Base-by-base conservation (phyloP, 2,113 vertebrate species). In the Diadophis punctatus region DNA sequence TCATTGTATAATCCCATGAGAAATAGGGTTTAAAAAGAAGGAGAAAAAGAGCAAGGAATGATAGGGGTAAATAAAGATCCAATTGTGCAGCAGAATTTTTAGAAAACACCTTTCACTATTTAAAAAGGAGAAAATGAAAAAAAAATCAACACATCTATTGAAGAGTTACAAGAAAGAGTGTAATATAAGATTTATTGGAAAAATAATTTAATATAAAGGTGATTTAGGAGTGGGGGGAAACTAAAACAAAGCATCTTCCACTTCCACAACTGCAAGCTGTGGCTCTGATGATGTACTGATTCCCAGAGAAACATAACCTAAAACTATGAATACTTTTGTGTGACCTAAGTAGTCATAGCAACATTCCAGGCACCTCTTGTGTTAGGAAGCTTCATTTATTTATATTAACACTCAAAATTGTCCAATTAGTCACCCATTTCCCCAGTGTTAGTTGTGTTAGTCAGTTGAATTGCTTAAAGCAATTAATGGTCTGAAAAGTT, bases 321-420 rank as follows among this genome's bases (percentile, higher is more conserved):
- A 48, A 86, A 56, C 48, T 89, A 46, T 89, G 90, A 93, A 91
- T 16, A 39, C 30, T 56, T 91, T 56, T 60, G 87, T 86, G 56
- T 90, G 93, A 90, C 90, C 68, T 63, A 52, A 86, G 53, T 87
- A 91, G 55, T 60, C 49, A 86, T n/a, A 86, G 74, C 55, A 93
- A 93, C 55, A 89, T 52, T 68, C 27, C 68, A 86, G 48, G 48
- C 39, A 53, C 34, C 18, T 56, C 51, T 46, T 5, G 7, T 46
- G 68, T 48, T 86, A 34, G 52, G 88, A 60, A 10, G 90, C 68
- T 89, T 18, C 46, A 63, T 49, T 60, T 89, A 86, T 89, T 93
- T 86, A 52, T 87, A 48, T 85, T 89, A 58, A 51, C 46, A 86
- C 48, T 63, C 34, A 86, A 86, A 86, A 27, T 53, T 11, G 22